A percentile compares a stretch with the other conserved stretches of the same genome.
Evolutionary conservation across 2,888 invertebrate species (phyloP).

Genomic region (Thelaira solivaga): DNA sequence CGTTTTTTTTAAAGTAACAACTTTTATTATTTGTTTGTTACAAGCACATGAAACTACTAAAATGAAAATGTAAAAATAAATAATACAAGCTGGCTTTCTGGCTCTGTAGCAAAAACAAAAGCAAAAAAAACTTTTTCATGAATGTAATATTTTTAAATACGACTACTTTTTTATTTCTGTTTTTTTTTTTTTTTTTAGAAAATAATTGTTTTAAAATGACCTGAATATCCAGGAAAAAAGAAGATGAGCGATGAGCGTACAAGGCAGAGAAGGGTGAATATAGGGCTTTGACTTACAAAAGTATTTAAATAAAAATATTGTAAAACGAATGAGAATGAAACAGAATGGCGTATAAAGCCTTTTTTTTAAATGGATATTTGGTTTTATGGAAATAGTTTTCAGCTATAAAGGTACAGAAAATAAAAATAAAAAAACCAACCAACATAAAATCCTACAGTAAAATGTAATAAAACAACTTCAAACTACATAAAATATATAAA

Average conservation of each 20-base stretch:
- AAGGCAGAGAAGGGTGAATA: not conserved
- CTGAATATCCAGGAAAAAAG: constrained; percentile 44
- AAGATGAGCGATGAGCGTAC: not conserved
- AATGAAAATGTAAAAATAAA: constrained; percentile 22
- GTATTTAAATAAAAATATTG: constrained; percentile 9
- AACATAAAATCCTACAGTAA: constrained; percentile 44
- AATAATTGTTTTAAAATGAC: constrained; percentile 65
- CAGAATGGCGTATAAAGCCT: constrained; percentile 39
- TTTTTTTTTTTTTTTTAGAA: constrained; percentile 12
- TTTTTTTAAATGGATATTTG: constrained; percentile 61
- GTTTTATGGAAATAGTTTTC: constrained; percentile 63
- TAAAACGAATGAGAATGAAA: constrained; percentile 6
- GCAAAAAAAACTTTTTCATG: constrained; percentile 31
- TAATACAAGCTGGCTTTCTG: constrained; percentile 8
- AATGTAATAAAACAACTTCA: constrained; percentile 39
- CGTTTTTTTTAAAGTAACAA: constrained; percentile 47
- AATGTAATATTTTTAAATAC: constrained; percentile 48
- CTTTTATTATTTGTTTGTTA: constrained; percentile 31
- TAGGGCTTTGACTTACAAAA: constrained; percentile 12
- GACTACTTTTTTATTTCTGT: not conserved
- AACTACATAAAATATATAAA: too few species aligned
- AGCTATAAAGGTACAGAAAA: constrained; percentile 21
- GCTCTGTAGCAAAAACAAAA: not conserved
- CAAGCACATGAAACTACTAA: constrained; percentile 14
- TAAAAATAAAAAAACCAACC: not conserved